Conservation (phyloP, 2,113 vertebrate species). For the Pleuronectes platessa region DNA sequence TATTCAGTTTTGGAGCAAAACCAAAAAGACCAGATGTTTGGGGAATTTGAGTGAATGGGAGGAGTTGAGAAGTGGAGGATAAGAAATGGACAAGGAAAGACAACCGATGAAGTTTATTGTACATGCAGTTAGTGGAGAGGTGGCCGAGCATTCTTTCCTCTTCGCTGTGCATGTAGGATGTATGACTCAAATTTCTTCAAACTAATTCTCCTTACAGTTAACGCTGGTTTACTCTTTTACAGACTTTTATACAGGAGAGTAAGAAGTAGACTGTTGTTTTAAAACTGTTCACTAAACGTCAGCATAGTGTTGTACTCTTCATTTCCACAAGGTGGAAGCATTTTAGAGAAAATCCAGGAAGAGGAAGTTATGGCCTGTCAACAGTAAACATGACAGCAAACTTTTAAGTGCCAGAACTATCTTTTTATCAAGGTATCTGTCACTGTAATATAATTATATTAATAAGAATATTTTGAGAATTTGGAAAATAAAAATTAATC, state of each 20-base stretch:
- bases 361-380: not conserved
- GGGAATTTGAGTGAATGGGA: conserved; percentile 55
- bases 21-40: conserved; percentile 77
- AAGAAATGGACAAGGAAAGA: conserved; percentile 14
- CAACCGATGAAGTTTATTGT: not conserved
- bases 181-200: not conserved
- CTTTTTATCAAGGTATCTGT: not conserved
- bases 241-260: not conserved
- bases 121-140: not conserved
- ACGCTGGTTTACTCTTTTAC: not conserved
- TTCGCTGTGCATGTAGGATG: not conserved
- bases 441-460: not conserved
- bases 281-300: not conserved
- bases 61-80: conserved; percentile 33
- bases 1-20: conserved; percentile 61
- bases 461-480: too few species aligned
- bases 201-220: not conserved
- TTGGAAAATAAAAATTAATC: too few species aligned
- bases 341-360: conserved; percentile 16
- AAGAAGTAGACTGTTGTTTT: not conserved
- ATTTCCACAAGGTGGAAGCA: conserved; percentile 66
- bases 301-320: conserved; percentile 20
- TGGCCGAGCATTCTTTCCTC: conserved; percentile 3
- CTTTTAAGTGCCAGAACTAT: not conserved
- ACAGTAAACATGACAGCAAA: not conserved